Conservation (phyloP, 2,797 vertebrate species). For the Epinephelus coioides region DNA sequence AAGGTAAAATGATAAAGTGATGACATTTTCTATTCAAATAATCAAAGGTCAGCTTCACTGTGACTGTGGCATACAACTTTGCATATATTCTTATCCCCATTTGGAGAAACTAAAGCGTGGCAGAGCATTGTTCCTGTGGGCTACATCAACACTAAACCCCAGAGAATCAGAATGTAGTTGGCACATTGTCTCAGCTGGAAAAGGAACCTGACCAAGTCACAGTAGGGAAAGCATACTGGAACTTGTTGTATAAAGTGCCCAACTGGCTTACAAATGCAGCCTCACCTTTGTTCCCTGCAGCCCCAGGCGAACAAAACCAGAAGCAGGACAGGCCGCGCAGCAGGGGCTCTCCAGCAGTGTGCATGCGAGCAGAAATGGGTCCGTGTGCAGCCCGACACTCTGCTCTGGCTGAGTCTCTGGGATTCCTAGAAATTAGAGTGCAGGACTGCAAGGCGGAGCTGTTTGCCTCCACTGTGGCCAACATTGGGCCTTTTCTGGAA, state of each 20-base stretch:
- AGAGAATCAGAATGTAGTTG: not conserved
- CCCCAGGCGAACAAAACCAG: constrained; percentile 52
- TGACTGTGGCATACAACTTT: too few relatives aligned
- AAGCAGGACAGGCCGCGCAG: constrained; percentile 10
- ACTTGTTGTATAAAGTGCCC: not conserved
- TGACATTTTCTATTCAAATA: too few relatives aligned
- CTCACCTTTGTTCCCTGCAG: constrained; percentile 33
- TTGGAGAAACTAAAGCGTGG: too few relatives aligned
- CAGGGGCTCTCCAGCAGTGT: constrained; percentile 77
- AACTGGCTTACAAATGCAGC: not conserved
- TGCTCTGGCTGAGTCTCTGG: constrained; percentile 84
- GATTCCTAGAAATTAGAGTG: constrained; percentile 89
- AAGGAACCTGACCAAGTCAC: not conserved
- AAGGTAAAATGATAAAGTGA: too few relatives aligned
- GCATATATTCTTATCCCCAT: too few relatives aligned
- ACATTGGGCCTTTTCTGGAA: constrained; percentile 94
- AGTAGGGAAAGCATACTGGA: not conserved
- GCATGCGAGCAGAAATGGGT: constrained; percentile 89
- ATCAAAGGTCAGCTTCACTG: too few relatives aligned
- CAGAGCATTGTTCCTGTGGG: too few relatives aligned
- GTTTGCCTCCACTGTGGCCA: constrained; percentile 89
- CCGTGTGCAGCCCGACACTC: constrained; percentile 85
- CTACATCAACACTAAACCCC: too few relatives aligned
- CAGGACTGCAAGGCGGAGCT: constrained; percentile 87
- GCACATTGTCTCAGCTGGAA: not conserved